Conservation (phyloP, 2,797 vertebrate genomes). For the Rallus crepitans region DNA sequence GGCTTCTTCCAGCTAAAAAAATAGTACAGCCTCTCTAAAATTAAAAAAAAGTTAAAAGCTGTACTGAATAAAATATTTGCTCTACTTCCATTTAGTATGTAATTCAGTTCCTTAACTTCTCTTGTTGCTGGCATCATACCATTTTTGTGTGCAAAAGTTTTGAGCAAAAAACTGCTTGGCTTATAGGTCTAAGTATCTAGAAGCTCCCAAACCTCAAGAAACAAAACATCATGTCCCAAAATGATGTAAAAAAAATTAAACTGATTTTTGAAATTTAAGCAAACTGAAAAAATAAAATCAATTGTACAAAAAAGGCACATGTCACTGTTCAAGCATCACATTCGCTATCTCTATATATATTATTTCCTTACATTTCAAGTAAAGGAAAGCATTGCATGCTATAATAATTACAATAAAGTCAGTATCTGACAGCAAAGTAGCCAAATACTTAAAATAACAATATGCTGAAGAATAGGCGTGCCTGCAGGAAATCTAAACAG, state of each 20-base stretch:
- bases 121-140: neutral
- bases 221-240: neutral
- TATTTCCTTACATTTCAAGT: neutral
- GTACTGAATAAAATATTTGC: neutral
- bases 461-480: neutral
- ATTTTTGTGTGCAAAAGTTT: neutral
- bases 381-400: neutral
- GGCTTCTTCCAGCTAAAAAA: neutral
- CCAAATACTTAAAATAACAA: neutral
- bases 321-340: neutral
- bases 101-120: neutral
- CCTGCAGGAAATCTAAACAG: neutral
- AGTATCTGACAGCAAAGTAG: neutral
- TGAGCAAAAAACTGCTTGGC: neutral
- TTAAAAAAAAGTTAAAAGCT: neutral
- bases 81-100: neutral
- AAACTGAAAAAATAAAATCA: neutral
- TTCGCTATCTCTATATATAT: neutral
- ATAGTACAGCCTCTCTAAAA: neutral
- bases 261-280: neutral
- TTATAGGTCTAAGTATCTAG: neutral
- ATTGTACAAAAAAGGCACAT: neutral
- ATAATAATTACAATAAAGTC: neutral
- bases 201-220: neutral
- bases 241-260: neutral